Base-by-base conservation (phyloP, 2,888 invertebrate species). In the Drosophila greeni region DNA sequence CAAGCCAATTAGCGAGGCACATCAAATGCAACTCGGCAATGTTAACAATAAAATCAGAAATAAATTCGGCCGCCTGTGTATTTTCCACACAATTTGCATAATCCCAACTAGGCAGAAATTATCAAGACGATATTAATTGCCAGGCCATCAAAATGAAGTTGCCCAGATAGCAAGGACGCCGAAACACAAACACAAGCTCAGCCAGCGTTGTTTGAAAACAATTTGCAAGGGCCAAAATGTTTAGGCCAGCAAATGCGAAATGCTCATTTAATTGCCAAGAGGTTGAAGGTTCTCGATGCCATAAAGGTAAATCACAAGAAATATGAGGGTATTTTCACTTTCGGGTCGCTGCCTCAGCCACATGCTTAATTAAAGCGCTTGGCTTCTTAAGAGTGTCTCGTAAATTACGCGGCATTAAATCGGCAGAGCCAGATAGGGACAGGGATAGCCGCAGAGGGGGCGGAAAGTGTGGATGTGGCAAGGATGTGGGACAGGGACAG, bases 291-390 rank as follows among this genome's bases (percentile, higher is more conserved):
- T 67, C 54, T 43, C 62, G 51, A 67, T 73, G 75, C 75, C 77
- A 75, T 80, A 80, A 80, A 80, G 79, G 79, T 80, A 80, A 80
- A 80, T 82, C 79, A 80, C 74, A 77, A 75, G 82, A 80, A 80
- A 80, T 82, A 80, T 80, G 79, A 80, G 82, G 79, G 79, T 82
- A 82, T 80, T 79, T 82, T 80, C 79, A 75, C 80, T 80, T 82
- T 77, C 78, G 81, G 79, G 80, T 82, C 80, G 82, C 80, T 79
- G 82, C 79, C 73, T 69, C 78, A 75, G 82, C 79, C 82, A 81
- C 82, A 82, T 84, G 82, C 82, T 82, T 82, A 82, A 82, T 82
- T 82, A 82, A 82, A 84, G 82, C 84, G 72, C 81, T 82, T 75
- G 57, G 75, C 72, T 76, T 80, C 79, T 81, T 82, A 79, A 83